Conservation (phyloP, 2,797 vertebrate species). For the Lagocephalus sceleratus region DNA sequence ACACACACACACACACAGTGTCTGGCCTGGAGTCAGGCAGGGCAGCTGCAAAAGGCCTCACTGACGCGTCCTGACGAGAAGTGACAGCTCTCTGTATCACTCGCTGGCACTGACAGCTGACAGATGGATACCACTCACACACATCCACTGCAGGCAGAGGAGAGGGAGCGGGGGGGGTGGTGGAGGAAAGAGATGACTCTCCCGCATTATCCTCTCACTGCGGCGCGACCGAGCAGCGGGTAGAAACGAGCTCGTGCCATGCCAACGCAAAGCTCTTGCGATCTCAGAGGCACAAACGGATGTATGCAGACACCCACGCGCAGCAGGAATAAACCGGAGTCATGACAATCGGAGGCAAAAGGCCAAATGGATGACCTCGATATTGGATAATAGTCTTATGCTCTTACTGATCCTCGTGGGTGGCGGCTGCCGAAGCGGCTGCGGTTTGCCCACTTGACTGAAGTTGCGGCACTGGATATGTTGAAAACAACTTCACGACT, state of each 20-base stretch:
- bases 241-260: constrained; percentile 79
- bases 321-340: constrained; percentile 1
- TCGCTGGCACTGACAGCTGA: constrained; percentile 98
- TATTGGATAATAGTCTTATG: neutral
- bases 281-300: constrained; percentile 31
- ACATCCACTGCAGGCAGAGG: constrained; percentile 47
- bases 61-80: constrained; percentile 90
- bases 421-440: neutral
- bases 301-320: constrained; percentile 5
- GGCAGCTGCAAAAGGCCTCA: constrained; percentile 97
- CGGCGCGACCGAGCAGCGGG: constrained; percentile 84
- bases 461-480: too few relatives aligned
- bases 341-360: neutral
- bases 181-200: constrained; percentile 69
- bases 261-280: constrained; percentile 57
- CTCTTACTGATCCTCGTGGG: neutral
- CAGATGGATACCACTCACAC: constrained; percentile 99
- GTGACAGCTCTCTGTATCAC: constrained; percentile 98
- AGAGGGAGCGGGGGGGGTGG: neutral
- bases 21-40: constrained; percentile 79
- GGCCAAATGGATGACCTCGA: neutral
- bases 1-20: constrained; percentile 45
- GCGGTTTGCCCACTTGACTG: neutral
- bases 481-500: too few relatives aligned
- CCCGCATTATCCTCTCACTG: constrained; percentile 86